phyloP scores from a whole-genome alignment of 2,113 vertebrate species.

The Melanerpes formicivorus region DNA sequence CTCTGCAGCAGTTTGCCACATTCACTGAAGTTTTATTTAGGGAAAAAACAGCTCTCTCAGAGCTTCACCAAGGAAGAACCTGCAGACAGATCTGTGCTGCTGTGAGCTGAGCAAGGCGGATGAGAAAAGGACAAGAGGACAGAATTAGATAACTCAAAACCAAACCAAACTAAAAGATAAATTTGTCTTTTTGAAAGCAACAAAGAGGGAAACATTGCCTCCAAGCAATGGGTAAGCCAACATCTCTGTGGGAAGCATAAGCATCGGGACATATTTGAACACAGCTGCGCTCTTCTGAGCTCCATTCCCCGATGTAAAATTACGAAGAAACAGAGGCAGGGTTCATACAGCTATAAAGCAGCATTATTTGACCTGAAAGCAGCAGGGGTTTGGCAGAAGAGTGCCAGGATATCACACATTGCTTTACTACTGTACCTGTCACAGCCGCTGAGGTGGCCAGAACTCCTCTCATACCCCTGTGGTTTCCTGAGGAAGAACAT shows the following conservation, averaged over 20 bases:
- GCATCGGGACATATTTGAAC: accelerated
- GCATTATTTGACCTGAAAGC: neutral
- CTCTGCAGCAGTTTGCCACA: neutral
- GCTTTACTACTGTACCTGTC: too few relatives aligned
- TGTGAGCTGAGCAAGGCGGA: neutral
- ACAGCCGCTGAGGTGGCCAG: accelerated
- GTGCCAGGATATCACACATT: too few relatives aligned
- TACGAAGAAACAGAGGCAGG: neutral
- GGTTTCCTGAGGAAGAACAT: neutral
- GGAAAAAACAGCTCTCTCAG: neutral
- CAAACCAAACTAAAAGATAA: neutral
- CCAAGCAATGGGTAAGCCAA: neutral
- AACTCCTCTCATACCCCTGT: accelerated
- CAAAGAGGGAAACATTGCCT: neutral
- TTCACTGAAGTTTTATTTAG: neutral
- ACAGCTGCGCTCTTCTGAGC: neutral
- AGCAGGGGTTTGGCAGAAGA: neutral
- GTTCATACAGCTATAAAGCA: neutral
- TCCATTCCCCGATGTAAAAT: accelerated
- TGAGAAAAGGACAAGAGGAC: neutral
- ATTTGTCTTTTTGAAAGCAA: neutral
- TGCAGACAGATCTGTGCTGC: neutral
- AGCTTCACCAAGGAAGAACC: neutral
- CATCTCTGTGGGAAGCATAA: accelerated
- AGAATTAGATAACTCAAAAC: neutral